Conservation (phyloP, 2,113 vertebrate species). For the Sceloporus tristichus region DNA sequence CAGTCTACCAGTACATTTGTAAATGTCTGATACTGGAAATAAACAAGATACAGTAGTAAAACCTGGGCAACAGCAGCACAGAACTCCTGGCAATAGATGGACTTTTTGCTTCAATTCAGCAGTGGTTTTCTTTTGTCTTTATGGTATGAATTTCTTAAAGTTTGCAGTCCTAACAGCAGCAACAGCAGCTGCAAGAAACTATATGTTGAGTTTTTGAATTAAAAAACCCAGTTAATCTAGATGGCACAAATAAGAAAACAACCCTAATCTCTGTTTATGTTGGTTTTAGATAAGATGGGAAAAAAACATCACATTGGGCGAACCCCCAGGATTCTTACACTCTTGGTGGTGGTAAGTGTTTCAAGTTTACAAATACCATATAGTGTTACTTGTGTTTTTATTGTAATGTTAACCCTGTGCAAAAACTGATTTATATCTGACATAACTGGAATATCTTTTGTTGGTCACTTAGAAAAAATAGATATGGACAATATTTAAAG, state of each 20-base stretch:
- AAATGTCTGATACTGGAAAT: too few relatives aligned
- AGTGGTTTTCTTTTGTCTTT: too few relatives aligned
- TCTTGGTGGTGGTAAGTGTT: slow-evolving; percentile 98
- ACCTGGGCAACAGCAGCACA: too few relatives aligned
- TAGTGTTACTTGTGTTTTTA: background rate
- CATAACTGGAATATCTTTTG: background rate
- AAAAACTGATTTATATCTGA: background rate
- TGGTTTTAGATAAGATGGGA: slow-evolving; percentile 98
- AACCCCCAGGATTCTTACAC: slow-evolving; percentile 98
- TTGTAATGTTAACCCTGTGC: background rate
- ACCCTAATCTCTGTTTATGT: slow-evolving; percentile 53
- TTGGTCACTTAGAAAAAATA: background rate
- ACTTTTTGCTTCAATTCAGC: too few relatives aligned
- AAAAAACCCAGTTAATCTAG: background rate
- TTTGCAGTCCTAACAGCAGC: too few relatives aligned
- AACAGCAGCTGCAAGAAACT: background rate
- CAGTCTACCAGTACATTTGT: too few relatives aligned
- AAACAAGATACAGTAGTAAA: too few relatives aligned
- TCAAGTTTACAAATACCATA: background rate
- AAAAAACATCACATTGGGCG: slow-evolving; percentile 99
- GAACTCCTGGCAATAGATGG: too few relatives aligned
- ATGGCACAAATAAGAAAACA: background rate
- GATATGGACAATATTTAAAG: background rate
- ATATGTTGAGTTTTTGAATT: background rate
- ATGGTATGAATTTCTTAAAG: too few relatives aligned